phyloP scores from a whole-genome alignment of 2,113 vertebrate species.

The Brachyhypopomus gauderio region DNA sequence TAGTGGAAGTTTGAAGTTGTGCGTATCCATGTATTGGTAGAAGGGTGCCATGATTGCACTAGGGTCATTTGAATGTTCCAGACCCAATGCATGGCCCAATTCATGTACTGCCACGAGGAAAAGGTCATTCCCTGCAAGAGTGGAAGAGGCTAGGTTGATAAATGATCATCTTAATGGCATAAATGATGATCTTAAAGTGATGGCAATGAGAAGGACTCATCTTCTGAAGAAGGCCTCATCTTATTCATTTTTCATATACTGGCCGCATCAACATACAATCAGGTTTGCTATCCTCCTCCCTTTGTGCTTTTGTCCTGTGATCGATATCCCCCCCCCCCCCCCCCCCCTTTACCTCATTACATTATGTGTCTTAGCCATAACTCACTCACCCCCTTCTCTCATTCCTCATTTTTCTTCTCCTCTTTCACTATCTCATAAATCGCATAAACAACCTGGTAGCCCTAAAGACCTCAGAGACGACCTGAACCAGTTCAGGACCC shows the following conservation, averaged over 20 bases:
- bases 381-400: background rate
- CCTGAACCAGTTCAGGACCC: background rate
- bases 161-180: background rate
- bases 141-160: slow-evolving; percentile 9
- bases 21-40: slow-evolving; percentile 99
- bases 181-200: slow-evolving; percentile 9
- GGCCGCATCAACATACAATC: background rate
- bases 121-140: slow-evolving; percentile 86
- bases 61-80: slow-evolving; percentile 97
- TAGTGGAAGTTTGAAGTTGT: slow-evolving; percentile 96
- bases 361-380: background rate
- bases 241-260: background rate
- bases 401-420: background rate
- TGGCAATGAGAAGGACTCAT: too few species aligned
- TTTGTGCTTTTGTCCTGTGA: background rate
- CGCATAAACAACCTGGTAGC: background rate
- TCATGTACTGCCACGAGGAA: slow-evolving; percentile 97
- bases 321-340: background rate
- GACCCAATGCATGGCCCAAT: slow-evolving; percentile 89
- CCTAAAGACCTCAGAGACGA: background rate
- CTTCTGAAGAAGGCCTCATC: too few species aligned
- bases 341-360: background rate
- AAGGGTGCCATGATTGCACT: slow-evolving; percentile 98
- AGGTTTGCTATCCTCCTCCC: background rate
- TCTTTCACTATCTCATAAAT: background rate